Base-by-base conservation (phyloP, 1,140 invertebrate species). In the Drosophila tropicalis region DNA sequence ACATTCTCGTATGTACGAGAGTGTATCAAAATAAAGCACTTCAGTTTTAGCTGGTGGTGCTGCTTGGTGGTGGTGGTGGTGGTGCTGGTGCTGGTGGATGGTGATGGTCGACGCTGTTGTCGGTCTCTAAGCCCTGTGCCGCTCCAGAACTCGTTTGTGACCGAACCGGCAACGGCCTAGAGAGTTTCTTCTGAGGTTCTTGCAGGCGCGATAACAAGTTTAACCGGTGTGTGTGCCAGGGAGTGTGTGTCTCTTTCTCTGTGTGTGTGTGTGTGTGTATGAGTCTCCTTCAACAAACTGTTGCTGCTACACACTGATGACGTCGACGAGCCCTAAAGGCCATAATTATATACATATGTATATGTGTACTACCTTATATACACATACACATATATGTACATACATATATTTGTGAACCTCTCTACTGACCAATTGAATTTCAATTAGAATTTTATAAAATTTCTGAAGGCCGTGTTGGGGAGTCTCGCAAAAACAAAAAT, bases 181-280 rank as follows among this genome's bases (percentile, higher is more conserved):
- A 70, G 72, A 19, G 39, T 54, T 40, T 62, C 29, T 68, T 81
- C 78, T 86, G 78, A 41, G 79, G 78, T 73, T 87, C 79, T 79
- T 86, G 82, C 82, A 87, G 86, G 82, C 82, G 78, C 80, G 79
- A 87, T 87, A 87, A 87, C 83, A 89, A 87, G 83, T 87, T 87
- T 77, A 83, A 87, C 83, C 83, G 83, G 83, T 86, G 81, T 85
- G 82, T 76, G 82, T 87, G 82, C 82, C 71, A 72, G 82, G 75
- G 81, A 79, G 47, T 51, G 64, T 58, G 60, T 70, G 57, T 47
- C 12, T 39, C 36, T 39, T 12, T 13, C 51, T 41, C 61, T 58
- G 60, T 70, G 57, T 47, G 41, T 60, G 44, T 67, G 62, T 66
- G 67, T 85, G 66, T 64, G 67, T 68, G 63, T 58, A 60, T 83